Base-by-base conservation (phyloP, 1,140 invertebrate genomes). In the Macrosteles quadrilineatus region DNA sequence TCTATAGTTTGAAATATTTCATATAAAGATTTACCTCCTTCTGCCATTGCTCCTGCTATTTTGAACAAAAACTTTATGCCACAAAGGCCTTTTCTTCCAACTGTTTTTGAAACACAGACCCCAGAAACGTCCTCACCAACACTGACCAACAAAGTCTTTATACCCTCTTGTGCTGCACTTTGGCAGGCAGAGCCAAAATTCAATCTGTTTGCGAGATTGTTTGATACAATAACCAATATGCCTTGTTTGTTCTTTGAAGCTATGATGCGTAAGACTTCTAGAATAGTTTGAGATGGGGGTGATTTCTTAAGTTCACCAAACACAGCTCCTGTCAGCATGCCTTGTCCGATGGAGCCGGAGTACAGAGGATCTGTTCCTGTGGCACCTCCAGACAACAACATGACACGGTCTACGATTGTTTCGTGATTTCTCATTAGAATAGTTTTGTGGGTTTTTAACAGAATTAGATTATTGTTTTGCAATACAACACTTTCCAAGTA, bases 31-130 rank as follows among this genome's bases (percentile, higher is more conserved):
- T 78, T 77, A 30, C 84, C 83, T 68, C 82, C 75, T 77, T 90
- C 86, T 17, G 88, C 84, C 82, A 91, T 82, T 21, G 88, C 87
- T 47, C 90, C 90, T 36, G 87, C 87, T 63, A 91, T 86, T 83
- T 90, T 90, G 69, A 83, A 79, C 23, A 90, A 73, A 17, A 91
- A 80, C 3, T 88, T 75, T 23, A 84, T 83, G 9, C 88, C 88
- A 73, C 83, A 82, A 23, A 90, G 78, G 25, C 88, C 87, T 72
- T 87, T 75, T 59, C 83, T 77, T 2, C 85, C 85, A 30, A 65
- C 72, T 69, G 79, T 77, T 75, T 78, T 76, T 72, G 81, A 77
- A 21, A 73, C 69, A 17, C 78, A 76, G 9, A 75, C 75, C n/a
- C 84, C 75, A 82, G 75, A 64, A 85, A 77, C 76, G 83, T 83